Conservation (phyloP, 2,888 invertebrate genomes). For the Drosophila niveifrons region DNA sequence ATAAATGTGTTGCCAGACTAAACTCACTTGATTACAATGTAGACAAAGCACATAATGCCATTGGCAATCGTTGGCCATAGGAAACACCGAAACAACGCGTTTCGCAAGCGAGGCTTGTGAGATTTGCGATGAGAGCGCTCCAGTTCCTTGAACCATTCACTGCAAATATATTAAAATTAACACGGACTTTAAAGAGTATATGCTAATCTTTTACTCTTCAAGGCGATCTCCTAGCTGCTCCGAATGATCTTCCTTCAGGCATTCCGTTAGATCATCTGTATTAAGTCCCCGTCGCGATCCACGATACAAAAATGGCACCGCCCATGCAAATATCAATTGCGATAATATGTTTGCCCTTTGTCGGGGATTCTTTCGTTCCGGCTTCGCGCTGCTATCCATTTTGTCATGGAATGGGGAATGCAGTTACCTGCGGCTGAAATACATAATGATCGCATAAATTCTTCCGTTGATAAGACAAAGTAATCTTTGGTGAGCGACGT, state of each 20-base stretch:
- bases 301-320: slow-evolving; percentile 82
- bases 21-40: slow-evolving; percentile 83
- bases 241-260: slow-evolving; percentile 87
- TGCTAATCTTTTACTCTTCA: slow-evolving; percentile 77
- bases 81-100: slow-evolving; percentile 89
- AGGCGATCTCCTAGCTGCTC: slow-evolving; percentile 84
- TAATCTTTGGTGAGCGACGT: neutral
- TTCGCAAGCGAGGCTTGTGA: slow-evolving; percentile 88
- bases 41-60: slow-evolving; percentile 87
- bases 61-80: slow-evolving; percentile 90
- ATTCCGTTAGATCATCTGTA: slow-evolving; percentile 89
- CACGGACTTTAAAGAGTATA: neutral
- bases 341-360: slow-evolving; percentile 83
- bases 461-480: slow-evolving; percentile 27
- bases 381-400: slow-evolving; percentile 85
- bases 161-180: slow-evolving; percentile 73
- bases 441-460: slow-evolving; percentile 13
- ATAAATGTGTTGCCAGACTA: neutral
- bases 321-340: slow-evolving; percentile 84
- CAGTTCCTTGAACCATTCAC: slow-evolving; percentile 90
- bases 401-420: slow-evolving; percentile 43
- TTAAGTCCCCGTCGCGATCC: slow-evolving; percentile 86
- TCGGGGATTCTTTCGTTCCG: slow-evolving; percentile 83
- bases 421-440: slow-evolving; percentile 23
- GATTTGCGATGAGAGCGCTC: slow-evolving; percentile 87